Conservation (phyloP, 1,140 invertebrate species). For the Drosophila albomicans region DNA sequence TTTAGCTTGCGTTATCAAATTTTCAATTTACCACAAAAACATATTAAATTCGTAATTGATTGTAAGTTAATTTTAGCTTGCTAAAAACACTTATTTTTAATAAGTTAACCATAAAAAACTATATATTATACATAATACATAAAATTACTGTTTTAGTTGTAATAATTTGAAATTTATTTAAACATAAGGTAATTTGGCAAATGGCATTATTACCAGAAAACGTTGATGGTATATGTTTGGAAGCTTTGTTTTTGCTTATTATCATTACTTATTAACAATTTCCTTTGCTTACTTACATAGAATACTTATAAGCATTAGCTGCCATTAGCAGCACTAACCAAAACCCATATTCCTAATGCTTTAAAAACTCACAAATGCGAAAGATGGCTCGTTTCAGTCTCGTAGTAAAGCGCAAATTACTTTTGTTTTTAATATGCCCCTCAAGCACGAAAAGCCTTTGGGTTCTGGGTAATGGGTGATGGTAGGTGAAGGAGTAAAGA, state of each 20-base stretch:
- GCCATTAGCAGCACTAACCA: constrained; percentile 1
- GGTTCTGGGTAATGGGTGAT: neutral
- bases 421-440: constrained; percentile 54
- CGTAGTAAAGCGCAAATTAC: constrained; percentile 48
- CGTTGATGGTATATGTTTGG: no score
- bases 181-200: no score
- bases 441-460: neutral
- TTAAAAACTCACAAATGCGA: neutral
- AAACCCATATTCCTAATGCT: neutral
- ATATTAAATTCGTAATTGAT: no score
- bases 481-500: neutral
- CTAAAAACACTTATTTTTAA: no score
- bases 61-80: no score
- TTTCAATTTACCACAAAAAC: no score
- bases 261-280: neutral
- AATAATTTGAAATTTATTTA: no score
- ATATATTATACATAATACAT: no score
- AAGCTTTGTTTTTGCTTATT: neutral
- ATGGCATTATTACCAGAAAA: no score
- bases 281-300: neutral
- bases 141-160: no score
- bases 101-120: no score
- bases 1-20: no score
- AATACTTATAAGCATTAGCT: neutral
- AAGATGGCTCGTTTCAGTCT: neutral